Base-by-base conservation (phyloP, 1,140 invertebrate genomes). In the Listronotus oregonensis region DNA sequence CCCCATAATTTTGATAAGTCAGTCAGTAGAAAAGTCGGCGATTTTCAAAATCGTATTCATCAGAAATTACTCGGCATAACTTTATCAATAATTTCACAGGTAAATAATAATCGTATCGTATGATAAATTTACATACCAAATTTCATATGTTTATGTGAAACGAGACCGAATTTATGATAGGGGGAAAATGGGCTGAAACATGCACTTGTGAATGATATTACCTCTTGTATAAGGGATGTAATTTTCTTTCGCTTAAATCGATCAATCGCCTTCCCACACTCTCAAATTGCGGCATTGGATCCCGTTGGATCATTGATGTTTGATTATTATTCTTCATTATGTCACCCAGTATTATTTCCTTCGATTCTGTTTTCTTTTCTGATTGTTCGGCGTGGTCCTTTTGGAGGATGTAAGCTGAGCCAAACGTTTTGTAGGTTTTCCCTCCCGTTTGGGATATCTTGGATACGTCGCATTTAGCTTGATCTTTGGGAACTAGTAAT, bases 191-290 rank as follows among this genome's bases (percentile, higher is more conserved):
- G n/a, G n/a, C n/a, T n/a, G n/a, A n/a, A n/a, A n/a, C n/a, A n/a
- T n/a, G n/a, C n/a, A n/a, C n/a, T n/a, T n/a, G n/a, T n/a, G n/a
- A n/a, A n/a, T n/a, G n/a, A 27, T 27, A 5, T 27, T 62, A 70
- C 59, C 58, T 70, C 43, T 71, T 73, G 47, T 76, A 76, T 12
- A 72, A 56, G 0, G 76, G 75, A 59, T 78, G 76, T 9, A 78
- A 65, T 50, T 66, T 68, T 32, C 59, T 66, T 9, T 77, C 73
- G n/a, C 32, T 60, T 58, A 75, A 65, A 46, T 76, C 71, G 12
- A 77, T 56, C 59, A 78, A 31, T n/a, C 73, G 60, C 49, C 68
- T 43, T 43, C 67, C 71, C 7, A 71, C 70, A 31, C 65, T 70
- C 27, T 69, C 62, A 55, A 70, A 76, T 9, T 66, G 65, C 2